Evolutionary conservation across 2,888 invertebrate species (phyloP), one percentile per base, ranked within the genome.

Genomic region (Tromatobia lineatoria): DNA sequence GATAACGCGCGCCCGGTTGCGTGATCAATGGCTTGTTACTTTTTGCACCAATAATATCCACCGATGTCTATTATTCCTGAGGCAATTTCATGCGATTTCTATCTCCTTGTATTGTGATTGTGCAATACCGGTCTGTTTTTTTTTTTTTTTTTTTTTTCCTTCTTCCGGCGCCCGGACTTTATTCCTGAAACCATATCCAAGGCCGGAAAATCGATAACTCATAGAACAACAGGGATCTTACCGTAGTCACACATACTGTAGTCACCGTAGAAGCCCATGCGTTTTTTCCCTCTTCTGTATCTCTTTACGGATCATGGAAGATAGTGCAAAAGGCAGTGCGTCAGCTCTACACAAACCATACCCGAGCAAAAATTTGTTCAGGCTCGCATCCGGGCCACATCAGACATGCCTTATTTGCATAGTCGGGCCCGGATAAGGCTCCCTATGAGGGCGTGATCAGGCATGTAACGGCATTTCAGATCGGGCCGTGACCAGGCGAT

Each of bases 191-290:
- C 66, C 59, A 57, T 64, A 83, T 88, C 86, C 86, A 88, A 71
- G 88, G 86, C 66, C 82, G 57, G 29, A 54, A 20, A 70, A 82
- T 82, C 67, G 67, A 82, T 81, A 74, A 82, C 15, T 4, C 7
- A 38, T 38, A 15, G 6, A 25, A 6, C 61, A 18, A n/a, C 15
- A 47, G 45, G 13, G 7, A 23, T 67, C 18, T 45, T 59, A 59
- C 73, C 59, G 59, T 59, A n/a, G 59, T 45, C 29, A 18, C 13
- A 57, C 42, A 71, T 38, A 38, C 71, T 42, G 23, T 42, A 71
- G 38, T 15, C 42, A 38, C 38, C 7, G 54, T 25, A 25, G 54
- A 71, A 38, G 23, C 54, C 54, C 54, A 34, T 23, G 0, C 70
- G 23, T n/a, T 18, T 18, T 13, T 10, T 29, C 47, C 67, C 15